These are phyloP conservation scores for Reticulitermes speratus DNA, from an alignment of 1,140 invertebrate genomes.

Conservation along the genomic window DNA sequence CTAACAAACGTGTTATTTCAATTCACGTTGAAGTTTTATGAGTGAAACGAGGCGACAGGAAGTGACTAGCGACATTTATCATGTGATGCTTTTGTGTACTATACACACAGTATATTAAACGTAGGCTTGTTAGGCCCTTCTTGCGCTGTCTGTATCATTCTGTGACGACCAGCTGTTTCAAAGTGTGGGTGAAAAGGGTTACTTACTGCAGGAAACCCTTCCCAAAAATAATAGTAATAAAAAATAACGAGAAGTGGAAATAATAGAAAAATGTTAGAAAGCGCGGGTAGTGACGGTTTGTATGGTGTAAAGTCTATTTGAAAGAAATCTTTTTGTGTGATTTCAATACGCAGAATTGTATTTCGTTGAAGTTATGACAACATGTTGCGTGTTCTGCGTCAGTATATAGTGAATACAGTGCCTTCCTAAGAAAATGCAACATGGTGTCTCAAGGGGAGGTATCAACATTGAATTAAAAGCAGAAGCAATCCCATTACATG, in stretches of 20 bases:
- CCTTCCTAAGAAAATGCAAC: neutral
- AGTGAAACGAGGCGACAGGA: too few species aligned
- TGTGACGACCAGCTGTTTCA: neutral
- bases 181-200: conserved; percentile 10
- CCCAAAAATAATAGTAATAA: conserved; percentile 5
- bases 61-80: too few species aligned
- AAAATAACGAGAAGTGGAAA: neutral
- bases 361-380: neutral
- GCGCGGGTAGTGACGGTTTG: too few species aligned
- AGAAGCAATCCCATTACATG: too few species aligned
- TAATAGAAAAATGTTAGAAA: neutral
- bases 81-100: too few species aligned
- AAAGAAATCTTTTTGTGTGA: neutral
- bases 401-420: neutral
- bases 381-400: neutral
- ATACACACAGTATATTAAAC: too few species aligned
- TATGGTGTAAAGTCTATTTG: neutral
- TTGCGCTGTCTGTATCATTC: neutral
- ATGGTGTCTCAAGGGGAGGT: neutral
- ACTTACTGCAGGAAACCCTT: neutral
- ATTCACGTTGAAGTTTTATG: too few species aligned
- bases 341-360: neutral
- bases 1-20: too few species aligned
- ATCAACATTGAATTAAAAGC: too few species aligned
- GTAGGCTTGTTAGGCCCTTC: neutral